Evolutionary conservation across 1,140 invertebrate species (phyloP).

Genomic region (Drosophila erecta): DNA sequence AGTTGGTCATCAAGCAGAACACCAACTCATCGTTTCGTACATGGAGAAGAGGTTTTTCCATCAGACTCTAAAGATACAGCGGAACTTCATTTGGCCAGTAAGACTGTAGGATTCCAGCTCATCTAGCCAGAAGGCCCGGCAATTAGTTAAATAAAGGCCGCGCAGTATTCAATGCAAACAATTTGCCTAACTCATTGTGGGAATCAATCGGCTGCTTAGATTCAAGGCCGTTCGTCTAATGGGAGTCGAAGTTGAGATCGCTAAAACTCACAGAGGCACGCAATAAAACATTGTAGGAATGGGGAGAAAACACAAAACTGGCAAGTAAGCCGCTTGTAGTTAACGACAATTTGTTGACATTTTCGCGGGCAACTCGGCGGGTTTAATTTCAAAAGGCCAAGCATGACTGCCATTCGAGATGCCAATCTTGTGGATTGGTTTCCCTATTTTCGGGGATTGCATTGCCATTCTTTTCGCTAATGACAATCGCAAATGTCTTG

Average conservation of each 20-base stretch:
- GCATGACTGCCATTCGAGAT: constrained; percentile 9
- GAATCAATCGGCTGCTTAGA: constrained; percentile 27
- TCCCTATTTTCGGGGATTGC: not conserved
- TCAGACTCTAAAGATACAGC: no score
- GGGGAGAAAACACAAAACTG: not conserved
- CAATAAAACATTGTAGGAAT: constrained; percentile 16
- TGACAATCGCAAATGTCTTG: constrained; percentile 30
- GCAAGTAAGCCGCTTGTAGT: constrained; percentile 27
- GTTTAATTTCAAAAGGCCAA: constrained; percentile 13
- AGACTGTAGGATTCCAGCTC: not conserved
- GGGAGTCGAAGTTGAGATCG: constrained; percentile 28
- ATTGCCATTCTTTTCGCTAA: constrained; percentile 23
- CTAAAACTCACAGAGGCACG: constrained; percentile 16
- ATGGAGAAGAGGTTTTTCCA: no score
- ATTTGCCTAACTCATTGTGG: constrained; percentile 44
- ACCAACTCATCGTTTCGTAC: no score
- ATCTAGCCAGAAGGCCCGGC: not conserved
- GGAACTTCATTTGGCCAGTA: no score
- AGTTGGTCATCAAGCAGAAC: not conserved
- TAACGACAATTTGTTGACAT: constrained; percentile 44
- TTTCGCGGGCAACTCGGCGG: constrained; percentile 10
- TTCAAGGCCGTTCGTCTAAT: constrained; percentile 24
- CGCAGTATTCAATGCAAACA: constrained; percentile 22
- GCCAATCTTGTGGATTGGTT: constrained; percentile 3
- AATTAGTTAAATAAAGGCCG: constrained; percentile 32